Evolutionary conservation across 2,113 vertebrate genomes (phyloP), one percentile per base, ranked within the genome.

Genomic region (Sander vitreus): DNA sequence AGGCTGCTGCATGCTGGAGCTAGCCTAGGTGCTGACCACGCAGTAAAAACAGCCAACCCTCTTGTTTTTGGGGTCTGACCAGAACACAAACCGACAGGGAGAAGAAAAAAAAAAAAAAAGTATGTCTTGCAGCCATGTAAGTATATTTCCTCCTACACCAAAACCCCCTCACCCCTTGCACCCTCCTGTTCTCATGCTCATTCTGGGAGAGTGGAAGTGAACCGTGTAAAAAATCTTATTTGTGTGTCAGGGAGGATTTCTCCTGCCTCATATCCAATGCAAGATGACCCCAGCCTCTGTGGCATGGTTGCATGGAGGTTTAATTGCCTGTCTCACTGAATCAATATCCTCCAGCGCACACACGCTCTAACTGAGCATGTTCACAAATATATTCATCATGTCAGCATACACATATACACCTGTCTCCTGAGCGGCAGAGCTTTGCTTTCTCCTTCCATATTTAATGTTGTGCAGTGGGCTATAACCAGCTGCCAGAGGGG

Each of bases 301-400:
- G 27, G 58, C 66, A 15, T 25, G 62, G 48, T 30, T 62, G 55
- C 63, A 70, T 73, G 78, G 43, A 71, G 63, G 33, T 23, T 84
- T 89, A 88, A 91, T 81, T 59, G 86, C 71, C 74, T 62, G n/a
- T 78, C 50, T 75, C 15, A 33, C 53, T 2, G 13, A 85, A 89
- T 91, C 78, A 78, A 69, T 83, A 53, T 25, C 68, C 63, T 21
- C 19, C 57, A 36, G 1, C 39, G 63, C 69, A 81, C 63, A 66
- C n/a, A 27, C 15, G 15, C 36, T 23, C 64, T 53, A 50, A 45
- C 55, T 12, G 8, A 30, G 59, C 65, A 57, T 51, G 65, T 47
- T 67, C 79, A 55, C 71, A 71, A 15, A 50, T 21, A 33, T 12
- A 72, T 78, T 51, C 48, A 63, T 47, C 53, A 15, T 55, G 50